These are phyloP conservation scores for Plagiodera versicolora DNA, from an alignment of 2,888 invertebrate species.

Conservation along the genomic window DNA sequence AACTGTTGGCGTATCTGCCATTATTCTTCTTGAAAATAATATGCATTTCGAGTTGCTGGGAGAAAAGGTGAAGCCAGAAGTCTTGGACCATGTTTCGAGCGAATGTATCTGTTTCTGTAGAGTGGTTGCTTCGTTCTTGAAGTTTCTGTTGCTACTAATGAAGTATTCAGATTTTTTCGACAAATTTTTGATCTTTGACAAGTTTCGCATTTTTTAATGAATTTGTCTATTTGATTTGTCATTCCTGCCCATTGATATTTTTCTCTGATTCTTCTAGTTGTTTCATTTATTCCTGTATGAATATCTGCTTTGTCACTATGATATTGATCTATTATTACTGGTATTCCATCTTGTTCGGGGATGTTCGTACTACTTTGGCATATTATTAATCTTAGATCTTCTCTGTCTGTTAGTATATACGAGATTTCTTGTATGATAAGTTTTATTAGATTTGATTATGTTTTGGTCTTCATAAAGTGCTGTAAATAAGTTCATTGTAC, in stretches of 20 bases:
- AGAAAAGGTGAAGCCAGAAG: not conserved
- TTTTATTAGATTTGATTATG: not conserved
- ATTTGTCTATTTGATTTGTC: not conserved
- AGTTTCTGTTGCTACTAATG: not conserved
- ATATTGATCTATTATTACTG: constrained; percentile 2
- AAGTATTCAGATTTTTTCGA: not conserved
- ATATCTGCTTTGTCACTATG: not conserved
- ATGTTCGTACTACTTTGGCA: not conserved
- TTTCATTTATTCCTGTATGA: constrained; percentile 3
- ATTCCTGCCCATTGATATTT: not conserved
- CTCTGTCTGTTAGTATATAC: not conserved
- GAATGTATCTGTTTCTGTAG: not conserved
- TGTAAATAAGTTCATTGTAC: not conserved
- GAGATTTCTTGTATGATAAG: not conserved
- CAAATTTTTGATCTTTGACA: not conserved
- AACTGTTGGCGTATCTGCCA: not conserved
- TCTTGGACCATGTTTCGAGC: not conserved
- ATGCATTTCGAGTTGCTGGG: not conserved
- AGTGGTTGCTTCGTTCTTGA: too few species aligned
- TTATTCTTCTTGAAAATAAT: not conserved
- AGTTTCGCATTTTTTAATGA: not conserved
- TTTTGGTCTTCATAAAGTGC: not conserved
- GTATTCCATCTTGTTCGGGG: not conserved
- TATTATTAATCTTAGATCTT: not conserved
- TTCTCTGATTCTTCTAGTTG: not conserved